Evolutionary conservation across 2,888 invertebrate species (phyloP), one percentile per base, ranked within the genome.

Genomic region (Stratiomys singularior): DNA sequence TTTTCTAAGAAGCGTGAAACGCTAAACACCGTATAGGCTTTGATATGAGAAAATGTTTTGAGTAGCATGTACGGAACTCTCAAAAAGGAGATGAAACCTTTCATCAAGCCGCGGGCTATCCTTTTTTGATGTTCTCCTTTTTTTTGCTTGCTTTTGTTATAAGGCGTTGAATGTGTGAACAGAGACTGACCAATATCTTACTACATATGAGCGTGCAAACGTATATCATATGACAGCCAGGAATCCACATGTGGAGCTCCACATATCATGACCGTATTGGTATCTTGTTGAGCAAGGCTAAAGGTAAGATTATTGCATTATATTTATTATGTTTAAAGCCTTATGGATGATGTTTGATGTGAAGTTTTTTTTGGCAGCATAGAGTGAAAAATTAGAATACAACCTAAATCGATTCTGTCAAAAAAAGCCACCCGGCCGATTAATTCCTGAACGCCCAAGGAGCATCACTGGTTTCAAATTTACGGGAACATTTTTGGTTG

Each of bases 1-100:
- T 56, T 72, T 72, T 18, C 71, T 28, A 56, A 72, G 71, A 72
- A 72, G 71, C 27, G 71, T 15, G 52, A 52, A 72, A 72, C 27
- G 25, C 47, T 69, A 11, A 69, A 69, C 69, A 69, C 44, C 25
- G 52, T 52, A 15, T 37, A 66, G 37, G 66, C 37, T 66, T 37
- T 27, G 21, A 27, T 63, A 63, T 37, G 37, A 37, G 37, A 37
- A 37, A 37, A 37, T 37, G 37, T 37, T 37, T 37, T 9, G 37
- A 37, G 37, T 37, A 9, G 52, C 15, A 13, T 18, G 52, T 52
- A 52, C 18, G 52, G 15, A 52, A 2, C 13, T 28, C 25, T 23
- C 27, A 28, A 63, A 63, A 18, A 37, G 18, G 18, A 27, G 21
- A 37, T 3, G 37, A 30, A 64, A 5, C 18, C 66, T 66, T 66